These are phyloP conservation scores for Holothuria glaberrima DNA, from an alignment of 35 echinoderm and acorn worm genomes.

Conservation along the genomic window DNA sequence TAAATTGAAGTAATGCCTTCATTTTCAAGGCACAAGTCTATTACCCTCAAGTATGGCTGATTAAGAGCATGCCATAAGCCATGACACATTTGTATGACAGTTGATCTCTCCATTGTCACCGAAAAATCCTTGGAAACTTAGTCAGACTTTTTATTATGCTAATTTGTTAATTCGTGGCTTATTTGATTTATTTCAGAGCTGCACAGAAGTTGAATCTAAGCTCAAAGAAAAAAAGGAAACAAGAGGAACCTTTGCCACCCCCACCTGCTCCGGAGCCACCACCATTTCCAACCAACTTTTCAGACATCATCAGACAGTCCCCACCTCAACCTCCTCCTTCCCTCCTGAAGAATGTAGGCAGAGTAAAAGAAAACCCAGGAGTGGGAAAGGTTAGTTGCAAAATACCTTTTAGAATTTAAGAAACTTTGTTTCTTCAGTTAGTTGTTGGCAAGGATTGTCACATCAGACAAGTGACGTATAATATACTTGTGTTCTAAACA, in stretches of 20 bases:
- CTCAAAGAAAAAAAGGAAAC: conserved; percentile 95
- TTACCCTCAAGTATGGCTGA: too few relatives aligned
- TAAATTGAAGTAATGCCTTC: too few relatives aligned
- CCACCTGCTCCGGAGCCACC: conserved; percentile 71
- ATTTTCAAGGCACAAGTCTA: too few relatives aligned
- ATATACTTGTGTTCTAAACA: background rate
- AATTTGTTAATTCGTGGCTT: background rate
- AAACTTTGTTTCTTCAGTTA: background rate
- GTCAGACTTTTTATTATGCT: too few relatives aligned
- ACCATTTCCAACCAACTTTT: conserved; percentile 95
- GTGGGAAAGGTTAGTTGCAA: conserved; percentile 83
- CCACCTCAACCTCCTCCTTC: conserved; percentile 89
- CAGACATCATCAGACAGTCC: conserved; percentile 71
- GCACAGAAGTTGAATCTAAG: conserved; percentile 98
- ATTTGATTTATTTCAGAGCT: conserved; percentile 78
- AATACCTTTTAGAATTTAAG: background rate
- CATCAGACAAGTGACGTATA: background rate
- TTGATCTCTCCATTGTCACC: too few relatives aligned
- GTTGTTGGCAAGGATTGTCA: background rate
- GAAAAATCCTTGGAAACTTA: too few relatives aligned
- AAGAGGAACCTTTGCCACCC: conserved; percentile 43
- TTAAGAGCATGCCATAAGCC: too few relatives aligned
- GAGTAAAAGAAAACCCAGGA: conserved; percentile 95
- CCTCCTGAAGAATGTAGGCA: conserved; percentile 76
- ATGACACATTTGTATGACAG: too few relatives aligned